Base-by-base conservation (phyloP, 2,888 invertebrate species). In the Cataglyphis livida region DNA sequence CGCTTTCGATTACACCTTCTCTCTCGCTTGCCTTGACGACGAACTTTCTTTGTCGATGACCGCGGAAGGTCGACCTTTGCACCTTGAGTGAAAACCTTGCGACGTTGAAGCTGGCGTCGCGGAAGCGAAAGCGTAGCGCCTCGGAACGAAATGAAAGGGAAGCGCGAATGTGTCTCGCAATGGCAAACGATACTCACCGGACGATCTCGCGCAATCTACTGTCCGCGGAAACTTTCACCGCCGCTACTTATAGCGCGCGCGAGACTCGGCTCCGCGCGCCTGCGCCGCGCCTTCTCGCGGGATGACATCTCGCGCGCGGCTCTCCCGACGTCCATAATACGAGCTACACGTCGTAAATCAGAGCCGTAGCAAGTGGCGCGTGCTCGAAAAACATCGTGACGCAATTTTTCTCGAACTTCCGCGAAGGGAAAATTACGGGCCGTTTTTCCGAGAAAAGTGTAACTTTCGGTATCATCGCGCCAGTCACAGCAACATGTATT, bases 191-290 rank as follows among this genome's bases (percentile, higher is more conserved):
- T 35, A 84, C 3, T 32, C 44, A 44, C 70, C 61, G 1, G 9
- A 35, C 41, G 10, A 54, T 54, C 71, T 83, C 78, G 84, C 85
- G 78, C 82, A 76, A 57, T 51, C 38, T 83, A 91, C 91, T 91
- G 86, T 71, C 84, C 71, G 85, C 64, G 74, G 82, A 68, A 88
- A 88, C 89, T 89, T 90, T 88, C 89, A 84, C 85, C 85, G 74
- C 73, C 83, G 51, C 83, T 87, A 91, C 90, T 91, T 91, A 91
- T 91, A 91, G 65, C 21, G 73, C 12, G 68, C 28, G 54, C 65
- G 64, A 35, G 64, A 35, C 38, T 57, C 18, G 18, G 44, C 32
- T 15, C 12, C 9, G 7, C 28, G 73, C 90, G 89, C 89, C 68
- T 79, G 88, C 88, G 88, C 83, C 35, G 7, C 25, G 25, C 48